phyloP scores from a whole-genome alignment of 2,888 invertebrate genomes.

The Noctuana brunneofusca region DNA sequence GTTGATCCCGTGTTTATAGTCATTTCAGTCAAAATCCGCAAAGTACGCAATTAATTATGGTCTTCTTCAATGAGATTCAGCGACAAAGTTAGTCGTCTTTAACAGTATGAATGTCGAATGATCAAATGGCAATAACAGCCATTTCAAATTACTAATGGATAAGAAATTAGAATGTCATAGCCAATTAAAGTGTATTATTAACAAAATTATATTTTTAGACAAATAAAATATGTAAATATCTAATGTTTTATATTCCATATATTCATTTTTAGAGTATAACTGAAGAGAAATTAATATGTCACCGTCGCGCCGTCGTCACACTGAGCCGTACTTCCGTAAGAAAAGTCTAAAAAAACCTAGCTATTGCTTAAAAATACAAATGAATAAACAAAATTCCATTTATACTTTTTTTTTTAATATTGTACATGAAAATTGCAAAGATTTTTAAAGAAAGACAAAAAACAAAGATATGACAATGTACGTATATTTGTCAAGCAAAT shows the following conservation, averaged over 20 bases:
- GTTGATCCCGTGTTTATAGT: conserved; percentile 26
- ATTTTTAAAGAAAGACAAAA: too few species aligned
- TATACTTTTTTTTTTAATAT: too few species aligned
- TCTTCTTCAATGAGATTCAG: conserved; percentile 27
- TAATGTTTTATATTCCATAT: conserved; percentile 5
- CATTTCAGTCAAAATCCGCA: conserved; percentile 29
- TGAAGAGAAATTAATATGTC: conserved; percentile 21
- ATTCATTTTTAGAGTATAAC: conserved; percentile 5
- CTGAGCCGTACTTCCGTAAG: conserved; percentile 21
- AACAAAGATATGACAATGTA: too few species aligned
- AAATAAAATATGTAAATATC: background rate
- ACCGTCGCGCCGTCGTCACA: conserved; percentile 10
- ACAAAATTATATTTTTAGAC: background rate
- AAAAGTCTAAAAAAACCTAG: background rate
- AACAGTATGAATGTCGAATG: conserved; percentile 5
- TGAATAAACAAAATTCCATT: too few species aligned
- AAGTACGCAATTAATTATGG: conserved; percentile 24
- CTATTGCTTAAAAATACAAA: too few species aligned
- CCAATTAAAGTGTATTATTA: background rate
- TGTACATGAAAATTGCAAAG: too few species aligned
- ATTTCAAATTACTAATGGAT: background rate
- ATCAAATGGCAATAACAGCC: conserved; percentile 11
- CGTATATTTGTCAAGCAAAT: background rate
- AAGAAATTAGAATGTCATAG: background rate
- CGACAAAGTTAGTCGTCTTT: conserved; percentile 13